Percentiles rank a stretch among this genome's conserved stretches.
Conservation (phyloP, 2,113 vertebrate species). For the Nyctibius bracteatus region DNA sequence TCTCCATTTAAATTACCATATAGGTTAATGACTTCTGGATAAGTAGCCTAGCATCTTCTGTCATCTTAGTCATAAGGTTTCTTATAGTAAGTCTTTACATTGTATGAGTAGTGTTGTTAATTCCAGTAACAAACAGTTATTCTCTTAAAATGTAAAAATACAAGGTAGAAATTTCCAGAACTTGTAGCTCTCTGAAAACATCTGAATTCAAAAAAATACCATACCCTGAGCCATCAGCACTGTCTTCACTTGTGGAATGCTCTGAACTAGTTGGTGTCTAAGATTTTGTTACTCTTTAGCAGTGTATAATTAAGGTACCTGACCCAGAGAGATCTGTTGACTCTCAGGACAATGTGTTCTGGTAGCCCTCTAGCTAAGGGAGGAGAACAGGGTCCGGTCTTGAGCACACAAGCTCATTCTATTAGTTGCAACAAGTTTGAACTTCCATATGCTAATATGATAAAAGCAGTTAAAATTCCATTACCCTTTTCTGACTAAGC, state of each 20-base stretch:
- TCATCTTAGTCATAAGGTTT: neutral
- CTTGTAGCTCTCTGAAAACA: neutral
- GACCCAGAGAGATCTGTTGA: neutral
- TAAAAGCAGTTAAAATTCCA: neutral
- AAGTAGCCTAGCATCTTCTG: neutral
- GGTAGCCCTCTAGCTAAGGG: neutral
- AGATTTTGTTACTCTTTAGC: neutral
- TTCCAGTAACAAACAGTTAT: neutral
- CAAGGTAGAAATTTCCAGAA: neutral
- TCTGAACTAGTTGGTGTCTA: neutral
- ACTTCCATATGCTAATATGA: neutral
- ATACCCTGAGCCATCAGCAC: rapidly evolving
- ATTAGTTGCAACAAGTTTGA: neutral
- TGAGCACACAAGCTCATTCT: neutral
- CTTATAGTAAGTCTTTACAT: neutral
- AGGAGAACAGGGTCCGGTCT: neutral
- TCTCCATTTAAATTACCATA: neutral
- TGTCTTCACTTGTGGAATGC: neutral
- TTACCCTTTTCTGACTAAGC: neutral
- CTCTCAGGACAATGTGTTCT: neutral
- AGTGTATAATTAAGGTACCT: neutral
- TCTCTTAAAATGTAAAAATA: neutral
- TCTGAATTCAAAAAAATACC: neutral
- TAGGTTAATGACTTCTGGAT: neutral
- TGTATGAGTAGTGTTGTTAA: neutral